Base-by-base conservation (phyloP, 2,797 vertebrate species). In the Scomberomorus guttatus region DNA sequence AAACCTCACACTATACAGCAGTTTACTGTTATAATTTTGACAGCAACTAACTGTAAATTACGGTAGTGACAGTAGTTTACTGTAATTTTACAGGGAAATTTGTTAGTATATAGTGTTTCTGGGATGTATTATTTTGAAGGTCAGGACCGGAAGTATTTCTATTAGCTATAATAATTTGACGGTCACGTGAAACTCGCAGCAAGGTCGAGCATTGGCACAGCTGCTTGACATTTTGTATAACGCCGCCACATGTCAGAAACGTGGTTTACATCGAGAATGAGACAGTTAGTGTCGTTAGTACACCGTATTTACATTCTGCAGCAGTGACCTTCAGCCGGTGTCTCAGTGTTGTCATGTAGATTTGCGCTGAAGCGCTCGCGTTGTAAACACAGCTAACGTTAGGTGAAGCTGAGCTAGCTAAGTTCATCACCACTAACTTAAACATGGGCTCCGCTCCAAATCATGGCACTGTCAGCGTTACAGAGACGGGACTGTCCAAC, bases 381-480 rank as follows among this genome's bases (percentile, higher is more conserved):
- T 6, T 66, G 44, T 61, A 42, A 67, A 56, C 59, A 24, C 27
- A 4, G 85, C 77, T 87, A 81, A 39, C 11, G 18, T 18, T 50
- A 8, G 18, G 46, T 18, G 14, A 57, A 10, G 51, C 37, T 58
- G 22, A 73, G 61, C 73, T 72, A 85, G 75, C 70, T 66, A 1
- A 2, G 8, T 25, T 2, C 1, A 0, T 14, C 5, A 1, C 18
- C 20, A 14, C 12, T 42, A 17, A 44, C 42, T 5, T 15, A 20
- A 84, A 62, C 65, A 95, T 96, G 95, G 89, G 91, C 80, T 89
- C 94, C 0, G n/a, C 82, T 68, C 76, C 91, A 0, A 82, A 90
- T 12, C 77, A 87, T 25, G 70, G 65, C 1, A 0, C 46, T 0
- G 74, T 66, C 1, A 6, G 22, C 2, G 81, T 77, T 1, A 10